Evolutionary conservation across 2,113 vertebrate species (phyloP).

Genomic region (Drymodes brunneopygia): DNA sequence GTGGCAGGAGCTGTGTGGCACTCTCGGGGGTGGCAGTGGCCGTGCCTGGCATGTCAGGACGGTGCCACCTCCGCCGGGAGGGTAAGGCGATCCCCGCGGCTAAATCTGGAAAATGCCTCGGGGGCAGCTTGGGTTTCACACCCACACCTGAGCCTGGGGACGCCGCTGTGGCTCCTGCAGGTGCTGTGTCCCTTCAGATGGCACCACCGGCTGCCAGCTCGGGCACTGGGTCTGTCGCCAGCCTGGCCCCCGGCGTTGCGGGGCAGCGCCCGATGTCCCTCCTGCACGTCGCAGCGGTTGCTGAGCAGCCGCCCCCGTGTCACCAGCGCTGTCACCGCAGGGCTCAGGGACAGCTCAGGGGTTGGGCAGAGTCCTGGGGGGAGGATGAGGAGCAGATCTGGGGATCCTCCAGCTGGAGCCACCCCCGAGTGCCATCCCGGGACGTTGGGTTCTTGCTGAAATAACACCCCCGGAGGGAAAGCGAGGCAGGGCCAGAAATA

Average conservation of each 20-base stretch:
- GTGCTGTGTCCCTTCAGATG: neutral
- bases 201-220: neutral
- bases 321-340: accelerated
- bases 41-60: too few species aligned
- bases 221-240: neutral
- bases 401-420: neutral
- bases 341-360: neutral
- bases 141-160: neutral
- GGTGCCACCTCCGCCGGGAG: neutral
- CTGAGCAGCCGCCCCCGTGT: neutral
- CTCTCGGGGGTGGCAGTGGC: neutral
- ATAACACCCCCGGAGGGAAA: neutral
- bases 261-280: neutral
- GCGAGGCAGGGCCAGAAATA: conserved; percentile 13
- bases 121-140: neutral
- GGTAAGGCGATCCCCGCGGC: neutral
- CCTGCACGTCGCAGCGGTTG: neutral
- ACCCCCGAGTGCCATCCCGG: neutral
- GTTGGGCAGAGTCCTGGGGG: accelerated
- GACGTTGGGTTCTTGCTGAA: neutral
- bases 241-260: neutral
- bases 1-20: too few species aligned
- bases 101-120: neutral
- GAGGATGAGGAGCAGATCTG: neutral
- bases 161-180: accelerated